phyloP scores from a whole-genome alignment of 2,888 invertebrate species.

The Spodoptera exigua region DNA sequence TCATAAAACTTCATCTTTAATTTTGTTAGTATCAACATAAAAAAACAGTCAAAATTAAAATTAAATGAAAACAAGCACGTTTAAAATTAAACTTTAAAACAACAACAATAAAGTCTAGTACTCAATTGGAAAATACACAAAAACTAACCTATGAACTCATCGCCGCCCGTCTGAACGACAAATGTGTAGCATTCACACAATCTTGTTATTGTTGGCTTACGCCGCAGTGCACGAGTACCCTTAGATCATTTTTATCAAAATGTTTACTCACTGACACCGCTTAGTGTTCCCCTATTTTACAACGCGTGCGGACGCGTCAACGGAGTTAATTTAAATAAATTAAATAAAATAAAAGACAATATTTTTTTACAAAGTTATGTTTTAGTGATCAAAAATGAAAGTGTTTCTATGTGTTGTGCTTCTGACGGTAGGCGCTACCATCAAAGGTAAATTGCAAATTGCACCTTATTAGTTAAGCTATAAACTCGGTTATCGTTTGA shows the following conservation, averaged over 20 bases:
- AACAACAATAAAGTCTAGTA: no score
- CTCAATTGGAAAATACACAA: no score
- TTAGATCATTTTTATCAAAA: slow-evolving; percentile 34
- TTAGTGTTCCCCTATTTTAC: slow-evolving; percentile 15
- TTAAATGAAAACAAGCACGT: no score
- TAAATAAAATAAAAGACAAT: neutral
- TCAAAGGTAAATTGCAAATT: slow-evolving; percentile 37
- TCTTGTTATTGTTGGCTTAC: neutral
- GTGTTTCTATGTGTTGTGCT: slow-evolving; percentile 49
- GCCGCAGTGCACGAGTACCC: slow-evolving; percentile 5
- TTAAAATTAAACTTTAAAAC: no score
- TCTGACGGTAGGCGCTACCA: slow-evolving; percentile 24
- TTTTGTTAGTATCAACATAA: no score
- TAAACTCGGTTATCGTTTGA: neutral
- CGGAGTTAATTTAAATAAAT: slow-evolving; percentile 2
- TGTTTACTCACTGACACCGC: slow-evolving; percentile 9
- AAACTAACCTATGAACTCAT: no score
- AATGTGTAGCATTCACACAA: no score
- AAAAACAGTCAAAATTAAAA: no score
- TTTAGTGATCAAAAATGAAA: slow-evolving; percentile 58
- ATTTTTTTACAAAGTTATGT: slow-evolving; percentile 40
- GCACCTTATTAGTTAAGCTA: neutral
- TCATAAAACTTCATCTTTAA: no score
- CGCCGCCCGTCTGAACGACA: no score
- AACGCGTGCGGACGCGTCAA: slow-evolving; percentile 19